These are phyloP conservation scores for Drosophila prostipennis DNA, from an alignment of 2,888 invertebrate genomes.

Conservation along the genomic window DNA sequence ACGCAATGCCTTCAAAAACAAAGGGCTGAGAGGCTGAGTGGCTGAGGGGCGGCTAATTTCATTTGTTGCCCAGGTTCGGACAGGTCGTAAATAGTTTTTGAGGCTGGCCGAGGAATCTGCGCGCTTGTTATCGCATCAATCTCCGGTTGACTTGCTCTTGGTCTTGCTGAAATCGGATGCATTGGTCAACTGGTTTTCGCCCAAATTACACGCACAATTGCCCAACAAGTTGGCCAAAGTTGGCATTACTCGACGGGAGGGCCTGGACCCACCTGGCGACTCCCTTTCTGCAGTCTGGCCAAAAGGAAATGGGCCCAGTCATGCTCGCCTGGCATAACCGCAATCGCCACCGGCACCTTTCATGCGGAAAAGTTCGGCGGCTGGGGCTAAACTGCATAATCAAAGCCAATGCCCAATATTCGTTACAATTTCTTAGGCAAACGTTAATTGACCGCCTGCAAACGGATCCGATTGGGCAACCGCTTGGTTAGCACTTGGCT, in stretches of 20 bases:
- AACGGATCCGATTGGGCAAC: conserved; percentile 38
- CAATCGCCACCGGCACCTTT: conserved; percentile 25
- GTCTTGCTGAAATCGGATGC: conserved; percentile 21
- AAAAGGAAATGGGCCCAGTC: conserved; percentile 59
- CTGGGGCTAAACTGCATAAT: conserved; percentile 53
- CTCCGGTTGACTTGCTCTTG: conserved; percentile 35
- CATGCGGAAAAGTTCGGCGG: conserved; percentile 55
- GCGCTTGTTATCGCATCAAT: conserved; percentile 44
- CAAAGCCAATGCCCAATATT: conserved; percentile 31
- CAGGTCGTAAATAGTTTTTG: conserved; percentile 60
- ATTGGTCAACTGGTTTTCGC: conserved; percentile 43
- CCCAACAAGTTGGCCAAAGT: conserved; percentile 26
- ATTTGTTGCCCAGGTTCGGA: conserved; percentile 56
- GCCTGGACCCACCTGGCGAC: background rate
- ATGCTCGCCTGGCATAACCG: conserved; percentile 53
- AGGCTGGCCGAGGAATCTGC: conserved; percentile 28
- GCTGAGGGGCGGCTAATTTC: conserved; percentile 35
- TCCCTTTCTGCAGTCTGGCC: background rate
- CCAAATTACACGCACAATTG: conserved; percentile 51
- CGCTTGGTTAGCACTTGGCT: conserved; percentile 45
- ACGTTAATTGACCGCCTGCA: conserved; percentile 49
- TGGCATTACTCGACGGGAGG: background rate
- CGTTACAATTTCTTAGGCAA: conserved; percentile 47
- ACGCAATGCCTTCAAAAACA: conserved; percentile 58
- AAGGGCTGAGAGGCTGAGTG: background rate